Base-by-base conservation (phyloP, 2,113 vertebrate genomes). In the Pollachius pollachius region DNA sequence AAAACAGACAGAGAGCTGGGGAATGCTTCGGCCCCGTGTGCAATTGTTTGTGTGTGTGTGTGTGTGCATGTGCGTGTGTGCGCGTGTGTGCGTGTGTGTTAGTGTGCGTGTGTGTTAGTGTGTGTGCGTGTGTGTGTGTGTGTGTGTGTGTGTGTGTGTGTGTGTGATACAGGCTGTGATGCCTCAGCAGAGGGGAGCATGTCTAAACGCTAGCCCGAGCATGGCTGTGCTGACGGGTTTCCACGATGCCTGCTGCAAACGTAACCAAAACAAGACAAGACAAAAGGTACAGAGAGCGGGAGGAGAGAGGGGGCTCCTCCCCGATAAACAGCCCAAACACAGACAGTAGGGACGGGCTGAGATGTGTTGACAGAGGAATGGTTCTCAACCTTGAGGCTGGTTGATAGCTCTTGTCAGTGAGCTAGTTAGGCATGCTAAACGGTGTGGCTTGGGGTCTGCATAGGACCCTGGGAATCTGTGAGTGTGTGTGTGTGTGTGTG, bases 1-100 rank as follows among this genome's bases (percentile, higher is more conserved):
- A 70, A 89, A 86, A 70, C 87, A 81, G 83, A 78, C 57, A 65
- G 56, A 52, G 58, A 65, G 62, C 67, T 69, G 41, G 61, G 70
- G 19, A 58, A 52, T 58, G 19, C 1, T 64, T 41, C 11, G 37
- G 37, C 37, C 37, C 37, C 37, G 62, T 3, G 17, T 5, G 67
- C 3, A n/a, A 1, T 15, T 27, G 65, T 34, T 48, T 57, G 52
- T 67, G 65, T 34, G 16, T 59, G 54, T 59, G 66, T 41, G 41
- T n/a, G n/a, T n/a, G n/a, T n/a, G n/a, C n/a, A n/a, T n/a, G n/a
- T n/a, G n/a, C n/a, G n/a, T n/a, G n/a, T n/a, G n/a, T n/a, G n/a
- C n/a, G n/a, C n/a, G n/a, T n/a, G n/a, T n/a, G n/a, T n/a, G n/a
- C n/a, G n/a, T n/a, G n/a, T n/a, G n/a, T n/a, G n/a, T n/a, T n/a